Conservation (phyloP, 2,113 vertebrate genomes). For the Azemiops feae region DNA sequence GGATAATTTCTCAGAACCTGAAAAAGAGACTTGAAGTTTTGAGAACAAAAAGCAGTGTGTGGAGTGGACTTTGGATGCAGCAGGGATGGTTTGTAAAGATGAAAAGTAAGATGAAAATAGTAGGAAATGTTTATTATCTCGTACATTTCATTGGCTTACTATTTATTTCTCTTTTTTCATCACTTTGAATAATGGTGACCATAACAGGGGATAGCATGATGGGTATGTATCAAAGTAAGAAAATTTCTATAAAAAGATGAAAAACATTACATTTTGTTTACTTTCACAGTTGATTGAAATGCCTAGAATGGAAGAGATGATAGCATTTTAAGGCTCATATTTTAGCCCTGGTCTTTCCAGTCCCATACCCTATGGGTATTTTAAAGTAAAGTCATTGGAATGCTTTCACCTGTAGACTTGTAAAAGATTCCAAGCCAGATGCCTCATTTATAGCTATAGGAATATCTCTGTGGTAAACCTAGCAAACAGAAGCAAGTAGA, state of each 20-base stretch:
- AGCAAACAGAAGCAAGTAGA: constrained; percentile 38
- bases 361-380: background rate
- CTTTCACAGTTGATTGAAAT: background rate
- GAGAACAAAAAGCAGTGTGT: background rate
- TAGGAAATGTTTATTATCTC: background rate
- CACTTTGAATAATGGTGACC: background rate
- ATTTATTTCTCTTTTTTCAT: background rate
- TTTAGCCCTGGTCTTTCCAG: constrained; percentile 1
- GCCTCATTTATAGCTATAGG: constrained; percentile 15
- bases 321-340: background rate
- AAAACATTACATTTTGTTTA: background rate
- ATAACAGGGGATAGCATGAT: background rate
- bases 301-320: background rate
- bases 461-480: constrained; percentile 27
- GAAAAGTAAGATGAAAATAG: background rate
- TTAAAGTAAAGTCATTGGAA: constrained; percentile 14
- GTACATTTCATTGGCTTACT: background rate
- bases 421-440: constrained; percentile 25
- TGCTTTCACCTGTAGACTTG: constrained; percentile 11
- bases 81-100: background rate
- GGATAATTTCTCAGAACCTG: background rate
- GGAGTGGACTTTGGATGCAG: background rate
- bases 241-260: background rate
- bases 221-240: background rate
- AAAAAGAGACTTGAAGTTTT: background rate